phyloP scores from a whole-genome alignment of 2,888 invertebrate genomes.

The Eupithecia subfuscata region DNA sequence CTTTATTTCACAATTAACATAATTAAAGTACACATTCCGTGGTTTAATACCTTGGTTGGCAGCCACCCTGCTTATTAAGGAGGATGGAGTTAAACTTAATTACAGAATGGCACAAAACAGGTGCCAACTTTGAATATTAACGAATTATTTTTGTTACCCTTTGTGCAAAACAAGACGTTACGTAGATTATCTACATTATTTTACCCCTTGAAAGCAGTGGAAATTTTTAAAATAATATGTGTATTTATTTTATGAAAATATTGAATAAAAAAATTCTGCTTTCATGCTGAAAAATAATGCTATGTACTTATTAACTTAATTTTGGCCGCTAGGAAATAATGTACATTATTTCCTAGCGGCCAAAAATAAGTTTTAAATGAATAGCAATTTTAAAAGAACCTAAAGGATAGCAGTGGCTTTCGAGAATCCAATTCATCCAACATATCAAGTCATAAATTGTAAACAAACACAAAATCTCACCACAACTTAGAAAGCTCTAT shows the following conservation, averaged over 20 bases:
- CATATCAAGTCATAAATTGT: not conserved
- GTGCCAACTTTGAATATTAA: conserved; percentile 56
- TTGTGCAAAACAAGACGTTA: conserved; percentile 9
- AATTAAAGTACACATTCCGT: conserved; percentile 70
- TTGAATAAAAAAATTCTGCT: too few relatives aligned
- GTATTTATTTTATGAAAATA: too few relatives aligned
- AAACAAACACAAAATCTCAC: conserved; percentile 15
- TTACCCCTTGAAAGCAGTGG: not conserved
- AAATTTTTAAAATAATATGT: not conserved
- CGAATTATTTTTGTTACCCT: conserved; percentile 30
- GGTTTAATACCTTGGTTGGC: conserved; percentile 63
- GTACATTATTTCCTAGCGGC: too few relatives aligned
- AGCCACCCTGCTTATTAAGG: conserved; percentile 54
- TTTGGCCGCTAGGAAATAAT: too few relatives aligned
- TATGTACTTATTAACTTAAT: too few relatives aligned
- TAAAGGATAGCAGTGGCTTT: not conserved
- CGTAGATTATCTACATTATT: not conserved
- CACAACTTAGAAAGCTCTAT: conserved; percentile 15
- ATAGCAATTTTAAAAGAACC: not conserved
- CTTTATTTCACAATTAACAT: conserved; percentile 81
- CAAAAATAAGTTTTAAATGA: too few relatives aligned
- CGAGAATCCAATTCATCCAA: not conserved
- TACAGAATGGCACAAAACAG: conserved; percentile 60
- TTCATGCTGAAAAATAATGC: not conserved
- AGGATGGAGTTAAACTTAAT: conserved; percentile 56